phyloP scores from a whole-genome alignment of 1,140 invertebrate species.

The Campoletis sonorensis region DNA sequence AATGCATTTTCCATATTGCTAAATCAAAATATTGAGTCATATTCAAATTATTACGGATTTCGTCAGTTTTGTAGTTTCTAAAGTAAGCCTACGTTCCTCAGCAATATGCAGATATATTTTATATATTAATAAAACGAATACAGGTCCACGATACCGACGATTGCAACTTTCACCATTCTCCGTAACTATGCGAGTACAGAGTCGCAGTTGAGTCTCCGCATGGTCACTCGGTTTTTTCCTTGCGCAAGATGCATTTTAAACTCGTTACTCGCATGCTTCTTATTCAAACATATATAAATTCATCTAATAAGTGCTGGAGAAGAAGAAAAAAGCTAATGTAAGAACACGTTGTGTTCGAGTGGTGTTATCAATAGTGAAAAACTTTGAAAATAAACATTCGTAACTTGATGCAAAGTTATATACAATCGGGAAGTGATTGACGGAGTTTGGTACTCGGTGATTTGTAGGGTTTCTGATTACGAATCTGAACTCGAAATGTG shows the following conservation, averaged over 20 bases:
- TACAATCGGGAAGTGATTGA: too few relatives aligned
- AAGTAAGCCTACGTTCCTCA: background rate
- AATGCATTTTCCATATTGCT: too few relatives aligned
- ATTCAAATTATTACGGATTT: background rate
- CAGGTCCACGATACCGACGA: background rate
- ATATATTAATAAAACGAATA: background rate
- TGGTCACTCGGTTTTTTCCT: constrained; percentile 5
- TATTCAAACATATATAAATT: background rate
- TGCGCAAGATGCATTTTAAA: background rate
- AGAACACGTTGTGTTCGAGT: too few relatives aligned
- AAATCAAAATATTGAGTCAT: too few relatives aligned
- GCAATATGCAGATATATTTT: background rate
- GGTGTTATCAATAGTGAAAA: too few relatives aligned
- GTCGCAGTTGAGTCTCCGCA: background rate
- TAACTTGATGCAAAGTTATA: too few relatives aligned
- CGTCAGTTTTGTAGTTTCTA: background rate
- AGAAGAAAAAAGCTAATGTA: background rate
- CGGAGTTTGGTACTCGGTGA: too few relatives aligned
- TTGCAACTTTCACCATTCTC: constrained; percentile 1
- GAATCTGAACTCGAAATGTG: too few relatives aligned
- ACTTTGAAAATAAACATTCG: too few relatives aligned
- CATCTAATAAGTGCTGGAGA: background rate
- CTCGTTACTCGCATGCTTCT: background rate
- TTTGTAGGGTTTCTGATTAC: too few relatives aligned
- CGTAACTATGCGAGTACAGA: background rate